Conservation (phyloP, 2,113 vertebrate genomes). For the Condylura cristata region DNA sequence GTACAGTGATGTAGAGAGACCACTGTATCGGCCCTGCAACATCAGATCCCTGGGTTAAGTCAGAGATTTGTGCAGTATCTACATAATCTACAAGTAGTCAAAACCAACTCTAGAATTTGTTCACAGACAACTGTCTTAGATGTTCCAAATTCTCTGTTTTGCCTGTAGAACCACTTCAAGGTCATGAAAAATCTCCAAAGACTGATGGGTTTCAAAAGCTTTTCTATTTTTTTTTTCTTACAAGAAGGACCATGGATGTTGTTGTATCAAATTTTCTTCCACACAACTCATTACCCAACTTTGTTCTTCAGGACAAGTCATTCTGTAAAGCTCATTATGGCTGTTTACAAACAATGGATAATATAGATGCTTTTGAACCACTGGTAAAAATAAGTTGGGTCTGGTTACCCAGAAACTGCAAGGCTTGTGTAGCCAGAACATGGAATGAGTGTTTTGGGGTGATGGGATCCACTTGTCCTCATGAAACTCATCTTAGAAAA, state of each 20-base stretch:
- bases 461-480: too few relatives aligned
- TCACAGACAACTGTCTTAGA: neutral
- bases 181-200: neutral
- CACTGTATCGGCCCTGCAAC: neutral
- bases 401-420: neutral
- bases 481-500: slow-evolving; percentile 15
- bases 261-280: neutral
- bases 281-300: neutral
- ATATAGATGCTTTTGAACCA: neutral
- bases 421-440: neutral
- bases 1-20: neutral
- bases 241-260: neutral
- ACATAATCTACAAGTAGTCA: neutral
- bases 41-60: neutral
- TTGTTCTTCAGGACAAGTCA: neutral
- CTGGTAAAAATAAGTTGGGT: neutral
- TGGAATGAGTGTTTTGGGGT: neutral
- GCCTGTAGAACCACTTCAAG: neutral
- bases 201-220: neutral
- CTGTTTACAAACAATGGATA: neutral
- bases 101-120: neutral
- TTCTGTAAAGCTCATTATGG: neutral
- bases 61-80: neutral
- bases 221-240: neutral
- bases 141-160: neutral